These are phyloP conservation scores for Lutjanus argentimaculatus DNA, from an alignment of 2,797 vertebrate genomes.

Conservation along the genomic window DNA sequence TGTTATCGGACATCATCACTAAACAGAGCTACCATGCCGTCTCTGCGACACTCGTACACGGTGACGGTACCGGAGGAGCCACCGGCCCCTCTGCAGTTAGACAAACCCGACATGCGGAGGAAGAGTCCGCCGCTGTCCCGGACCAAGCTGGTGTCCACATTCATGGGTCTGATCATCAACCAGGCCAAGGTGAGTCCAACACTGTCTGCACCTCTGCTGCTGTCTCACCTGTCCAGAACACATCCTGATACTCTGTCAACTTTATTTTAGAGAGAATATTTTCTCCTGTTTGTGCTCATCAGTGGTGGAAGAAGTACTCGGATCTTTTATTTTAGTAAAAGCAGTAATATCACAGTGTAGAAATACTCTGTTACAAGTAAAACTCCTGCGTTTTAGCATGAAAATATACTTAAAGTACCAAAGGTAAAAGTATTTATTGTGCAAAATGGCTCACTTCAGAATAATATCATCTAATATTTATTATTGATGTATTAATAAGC, in stretches of 20 bases:
- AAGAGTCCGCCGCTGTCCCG: constrained; percentile 83
- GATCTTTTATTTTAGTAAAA: not conserved
- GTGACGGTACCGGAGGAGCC: constrained; percentile 83
- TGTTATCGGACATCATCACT: constrained; percentile 7
- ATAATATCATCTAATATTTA: not conserved
- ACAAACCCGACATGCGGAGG: constrained; percentile 61
- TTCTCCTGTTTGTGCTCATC: not conserved
- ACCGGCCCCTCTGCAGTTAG: constrained; percentile 36
- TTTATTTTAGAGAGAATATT: not conserved
- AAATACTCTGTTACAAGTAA: not conserved
- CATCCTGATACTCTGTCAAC: not conserved
- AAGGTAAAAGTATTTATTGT: not conserved
- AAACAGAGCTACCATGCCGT: constrained; percentile 63
- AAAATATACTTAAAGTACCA: not conserved
- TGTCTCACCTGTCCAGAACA: not conserved
- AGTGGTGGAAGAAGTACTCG: not conserved
- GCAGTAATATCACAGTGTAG: not conserved
- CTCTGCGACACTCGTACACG: constrained; percentile 90
- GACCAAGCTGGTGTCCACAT: constrained; percentile 86
- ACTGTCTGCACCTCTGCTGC: not conserved
- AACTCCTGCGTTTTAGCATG: not conserved
- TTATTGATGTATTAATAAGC: no score
- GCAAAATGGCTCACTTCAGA: not conserved
- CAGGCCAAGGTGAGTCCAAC: constrained; percentile 89
- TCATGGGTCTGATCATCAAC: constrained; percentile 92